phyloP scores from a whole-genome alignment of 2,888 invertebrate genomes.

The Eucera pruinosa region DNA sequence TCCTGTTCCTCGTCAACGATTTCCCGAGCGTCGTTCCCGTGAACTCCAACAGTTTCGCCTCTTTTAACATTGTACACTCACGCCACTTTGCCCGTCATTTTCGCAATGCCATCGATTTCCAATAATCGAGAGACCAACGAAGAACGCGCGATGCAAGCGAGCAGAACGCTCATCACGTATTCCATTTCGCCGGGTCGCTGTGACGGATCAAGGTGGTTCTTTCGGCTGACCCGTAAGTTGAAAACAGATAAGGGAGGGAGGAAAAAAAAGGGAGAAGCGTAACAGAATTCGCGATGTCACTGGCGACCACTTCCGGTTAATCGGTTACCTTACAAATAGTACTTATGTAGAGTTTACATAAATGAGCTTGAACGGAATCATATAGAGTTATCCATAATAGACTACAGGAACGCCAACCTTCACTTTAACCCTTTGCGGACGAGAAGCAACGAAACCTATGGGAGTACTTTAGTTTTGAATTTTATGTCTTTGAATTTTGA shows the following conservation, averaged over 20 bases:
- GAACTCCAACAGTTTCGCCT: constrained; percentile 14
- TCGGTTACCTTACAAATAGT: too few relatives aligned
- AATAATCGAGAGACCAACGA: constrained; percentile 64
- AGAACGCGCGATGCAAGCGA: constrained; percentile 47
- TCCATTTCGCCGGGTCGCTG: constrained; percentile 72
- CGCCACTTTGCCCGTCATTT: constrained; percentile 67
- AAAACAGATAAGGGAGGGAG: constrained; percentile 29
- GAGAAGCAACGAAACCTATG: too few relatives aligned
- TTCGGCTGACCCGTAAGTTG: constrained; percentile 18
- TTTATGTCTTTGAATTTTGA: too few relatives aligned
- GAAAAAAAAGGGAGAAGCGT: constrained; percentile 18
- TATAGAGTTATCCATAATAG: too few relatives aligned
- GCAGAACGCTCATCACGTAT: constrained; percentile 75
- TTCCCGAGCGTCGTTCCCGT: constrained; percentile 13
- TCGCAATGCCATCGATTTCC: constrained; percentile 73
- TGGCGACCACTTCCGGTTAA: constrained; percentile 58
- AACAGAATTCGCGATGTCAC: constrained; percentile 47
- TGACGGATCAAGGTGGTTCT: constrained; percentile 66
- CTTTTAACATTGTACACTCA: constrained; percentile 56
- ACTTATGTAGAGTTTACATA: too few relatives aligned
- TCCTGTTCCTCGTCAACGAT: background rate
- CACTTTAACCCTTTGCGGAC: too few relatives aligned
- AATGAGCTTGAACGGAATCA: too few relatives aligned
- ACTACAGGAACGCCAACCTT: too few relatives aligned
- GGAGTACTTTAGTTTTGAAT: too few relatives aligned